Conservation (phyloP, 2,113 vertebrate species). For the Tautogolabrus adspersus region DNA sequence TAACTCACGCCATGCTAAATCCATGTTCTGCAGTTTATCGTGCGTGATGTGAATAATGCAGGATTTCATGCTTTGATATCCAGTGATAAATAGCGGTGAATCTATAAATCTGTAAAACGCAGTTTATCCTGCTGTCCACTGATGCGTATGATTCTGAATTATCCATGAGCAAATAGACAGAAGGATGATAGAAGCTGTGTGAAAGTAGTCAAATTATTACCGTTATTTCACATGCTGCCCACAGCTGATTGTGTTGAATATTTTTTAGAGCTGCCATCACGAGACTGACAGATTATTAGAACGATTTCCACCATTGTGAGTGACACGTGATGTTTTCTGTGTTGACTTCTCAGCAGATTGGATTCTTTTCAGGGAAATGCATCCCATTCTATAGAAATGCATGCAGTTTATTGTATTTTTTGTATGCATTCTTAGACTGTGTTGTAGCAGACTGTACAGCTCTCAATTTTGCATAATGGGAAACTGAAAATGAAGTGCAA, state of each 20-base stretch:
- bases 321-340: background rate
- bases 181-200: conserved; percentile 28
- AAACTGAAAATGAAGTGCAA: background rate
- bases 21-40: conserved; percentile 45
- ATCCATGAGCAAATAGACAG: conserved; percentile 24
- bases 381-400: background rate
- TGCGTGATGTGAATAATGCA: conserved; percentile 58
- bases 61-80: conserved; percentile 52
- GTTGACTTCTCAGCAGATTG: conserved; percentile 12
- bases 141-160: conserved; percentile 39
- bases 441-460: background rate
- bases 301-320: conserved; percentile 20
- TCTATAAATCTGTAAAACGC: conserved; percentile 37
- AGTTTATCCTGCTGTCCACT: conserved; percentile 51
- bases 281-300: conserved; percentile 30
- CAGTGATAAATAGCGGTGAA: conserved; percentile 58
- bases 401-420: background rate
- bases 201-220: conserved; percentile 15
- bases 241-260: conserved; percentile 15
- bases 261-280: conserved; percentile 8
- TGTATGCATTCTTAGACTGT: background rate
- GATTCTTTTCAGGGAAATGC: background rate
- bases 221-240: conserved; percentile 38
- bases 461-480: background rate
- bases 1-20: conserved; percentile 42